phyloP scores from a whole-genome alignment of 2,797 vertebrate species.

The Pempheris klunzingeri region DNA sequence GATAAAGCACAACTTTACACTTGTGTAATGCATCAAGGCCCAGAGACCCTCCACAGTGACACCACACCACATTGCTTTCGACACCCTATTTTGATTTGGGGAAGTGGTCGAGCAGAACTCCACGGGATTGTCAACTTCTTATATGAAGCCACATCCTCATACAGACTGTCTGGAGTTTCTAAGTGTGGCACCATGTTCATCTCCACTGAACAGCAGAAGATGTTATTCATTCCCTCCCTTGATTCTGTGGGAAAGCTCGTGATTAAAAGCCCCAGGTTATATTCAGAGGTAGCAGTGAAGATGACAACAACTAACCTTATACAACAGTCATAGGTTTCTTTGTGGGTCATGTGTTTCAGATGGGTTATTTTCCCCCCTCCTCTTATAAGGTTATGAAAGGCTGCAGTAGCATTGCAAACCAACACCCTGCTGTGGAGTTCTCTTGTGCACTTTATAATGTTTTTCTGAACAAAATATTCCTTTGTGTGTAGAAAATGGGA shows the following conservation, averaged over 20 bases:
- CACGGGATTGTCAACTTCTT: background rate
- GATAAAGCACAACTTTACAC: slow-evolving; percentile 15
- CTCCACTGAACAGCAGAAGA: slow-evolving; percentile 33
- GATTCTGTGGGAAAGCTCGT: slow-evolving; percentile 77
- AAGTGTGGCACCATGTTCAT: slow-evolving; percentile 27
- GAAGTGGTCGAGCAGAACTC: background rate
- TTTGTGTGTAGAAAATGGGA: background rate
- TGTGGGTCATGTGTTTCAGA: slow-evolving; percentile 53
- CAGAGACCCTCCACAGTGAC: slow-evolving; percentile 11
- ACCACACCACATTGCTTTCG: background rate
- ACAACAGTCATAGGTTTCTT: slow-evolving; percentile 67
- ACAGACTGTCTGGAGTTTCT: too few species aligned
- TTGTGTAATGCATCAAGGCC: slow-evolving; percentile 25
- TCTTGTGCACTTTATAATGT: background rate
- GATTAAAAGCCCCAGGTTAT: slow-evolving; percentile 75
- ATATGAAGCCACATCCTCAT: background rate
- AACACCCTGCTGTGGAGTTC: slow-evolving; percentile 10
- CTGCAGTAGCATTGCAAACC: slow-evolving; percentile 22
- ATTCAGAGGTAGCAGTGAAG: slow-evolving; percentile 56
- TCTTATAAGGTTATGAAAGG: slow-evolving; percentile 32
- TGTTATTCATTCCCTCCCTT: slow-evolving; percentile 53
- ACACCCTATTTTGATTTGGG: background rate
- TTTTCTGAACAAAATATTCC: background rate
- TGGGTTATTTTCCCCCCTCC: background rate
- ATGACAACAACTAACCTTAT: slow-evolving; percentile 57